Evolutionary conservation across 2,113 vertebrate genomes (phyloP), one percentile per base, ranked within the genome.

Genomic region (Suncus etruscus): DNA sequence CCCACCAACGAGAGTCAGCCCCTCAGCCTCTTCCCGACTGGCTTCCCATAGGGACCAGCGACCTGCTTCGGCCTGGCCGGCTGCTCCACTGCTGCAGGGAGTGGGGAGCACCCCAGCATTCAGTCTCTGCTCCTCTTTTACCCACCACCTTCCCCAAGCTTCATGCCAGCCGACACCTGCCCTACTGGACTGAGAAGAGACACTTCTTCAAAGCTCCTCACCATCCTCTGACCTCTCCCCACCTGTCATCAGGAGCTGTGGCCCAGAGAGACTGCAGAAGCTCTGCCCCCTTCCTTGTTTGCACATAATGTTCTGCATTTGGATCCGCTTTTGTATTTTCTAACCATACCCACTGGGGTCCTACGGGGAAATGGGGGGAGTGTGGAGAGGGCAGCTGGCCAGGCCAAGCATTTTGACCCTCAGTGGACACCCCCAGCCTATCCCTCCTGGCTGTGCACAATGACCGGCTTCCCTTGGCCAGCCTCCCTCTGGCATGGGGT

Each of bases 1-100:
- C 99, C 99, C 24, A 99, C 99, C 94, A 99, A 99, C 27, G 99
- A 99, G 96, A 98, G 97, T 97, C 99, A 99, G 97, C 99, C 99
- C 0, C 98, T 99, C 96, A 99, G 99, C 97, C 98, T 99, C 87
- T 99, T 99, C 97, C 99, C 99, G 77, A 98, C 98, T 5, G 98
- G 98, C 86, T 99, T 99, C 98, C 98, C 98, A 4, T 99, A 96
- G 97, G 90, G 29, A 0, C 93, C 93, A 87, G 90, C 83, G 58
- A 11, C 87, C 94, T 86, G 91, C 93, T 90, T 86, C 90, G 5
- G 50, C 69, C 90, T 73, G 81, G 77, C n/a, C 0, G 87, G 76
- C 84, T 5, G 7, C 88, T 83, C 47, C 50, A 51, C 92, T 77
- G 51, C 94, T 39, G 79, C 72, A 75, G 20, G 48, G 66, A 87